These are phyloP conservation scores for Leptinotarsa undecemlineata DNA, from an alignment of 1,140 invertebrate species.

Conservation along the genomic window DNA sequence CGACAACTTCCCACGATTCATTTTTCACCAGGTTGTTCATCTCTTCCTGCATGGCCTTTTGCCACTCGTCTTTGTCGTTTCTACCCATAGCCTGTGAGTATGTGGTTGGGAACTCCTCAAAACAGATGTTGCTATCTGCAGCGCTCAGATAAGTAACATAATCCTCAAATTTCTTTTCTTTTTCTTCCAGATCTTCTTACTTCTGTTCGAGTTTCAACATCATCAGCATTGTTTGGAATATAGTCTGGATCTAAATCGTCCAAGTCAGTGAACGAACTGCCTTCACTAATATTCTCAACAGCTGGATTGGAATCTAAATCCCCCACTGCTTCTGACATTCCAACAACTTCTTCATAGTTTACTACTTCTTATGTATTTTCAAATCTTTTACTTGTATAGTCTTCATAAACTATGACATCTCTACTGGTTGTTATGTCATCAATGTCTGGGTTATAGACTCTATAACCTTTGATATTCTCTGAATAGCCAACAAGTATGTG, in stretches of 20 bases:
- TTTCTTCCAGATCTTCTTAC: not conserved
- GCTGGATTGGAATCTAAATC: not conserved
- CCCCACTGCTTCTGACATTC: not conserved
- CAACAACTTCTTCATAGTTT: not conserved
- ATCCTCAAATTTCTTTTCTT: no score
- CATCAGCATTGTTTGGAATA: slow-evolving; percentile 22
- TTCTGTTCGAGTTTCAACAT: slow-evolving; percentile 23
- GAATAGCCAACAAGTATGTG: slow-evolving; percentile 38
- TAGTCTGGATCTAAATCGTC: slow-evolving; percentile 17
- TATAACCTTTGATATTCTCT: slow-evolving; percentile 27
- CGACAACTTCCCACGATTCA: slow-evolving; percentile 49
- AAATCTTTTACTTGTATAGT: slow-evolving; percentile 28
- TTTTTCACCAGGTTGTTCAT: slow-evolving; percentile 46
- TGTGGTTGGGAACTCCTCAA: slow-evolving; percentile 22
- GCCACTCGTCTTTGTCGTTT: slow-evolving; percentile 44
- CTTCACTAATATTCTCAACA: not conserved
- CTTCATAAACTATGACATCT: slow-evolving; percentile 10
- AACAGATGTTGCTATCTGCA: not conserved
- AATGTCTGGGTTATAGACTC: slow-evolving; percentile 14
- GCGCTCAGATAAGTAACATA: not conserved
- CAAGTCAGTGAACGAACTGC: no score
- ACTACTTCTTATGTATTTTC: not conserved
- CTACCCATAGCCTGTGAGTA: slow-evolving; percentile 40
- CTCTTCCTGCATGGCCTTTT: slow-evolving; percentile 45
- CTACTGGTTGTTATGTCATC: slow-evolving; percentile 18